A percentile compares a stretch with the other conserved stretches of the same genome.
Conservation (phyloP, 2,888 invertebrate genomes). For the Amaurobius ferox region DNA sequence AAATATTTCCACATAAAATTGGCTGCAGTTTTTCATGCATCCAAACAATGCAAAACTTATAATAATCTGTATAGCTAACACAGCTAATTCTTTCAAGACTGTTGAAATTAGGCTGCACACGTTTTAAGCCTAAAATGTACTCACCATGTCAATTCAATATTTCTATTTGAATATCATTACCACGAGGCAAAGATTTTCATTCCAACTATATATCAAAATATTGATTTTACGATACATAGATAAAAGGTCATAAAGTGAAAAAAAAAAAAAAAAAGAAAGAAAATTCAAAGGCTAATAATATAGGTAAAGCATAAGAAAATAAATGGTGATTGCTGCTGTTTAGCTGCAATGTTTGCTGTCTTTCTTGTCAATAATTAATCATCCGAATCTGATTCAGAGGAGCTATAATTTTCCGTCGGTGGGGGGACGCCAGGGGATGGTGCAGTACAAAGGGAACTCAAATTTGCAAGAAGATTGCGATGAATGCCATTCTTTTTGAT, state of each 20-base stretch:
- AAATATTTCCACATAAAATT: too few relatives aligned
- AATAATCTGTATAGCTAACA: too few relatives aligned
- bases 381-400: slow-evolving; percentile 70
- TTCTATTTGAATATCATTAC: too few relatives aligned
- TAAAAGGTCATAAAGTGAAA: not conserved
- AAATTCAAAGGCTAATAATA: slow-evolving; percentile 3
- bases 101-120: too few relatives aligned
- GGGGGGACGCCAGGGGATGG: slow-evolving; percentile 63
- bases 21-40: too few relatives aligned
- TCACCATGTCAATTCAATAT: too few relatives aligned
- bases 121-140: too few relatives aligned
- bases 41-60: too few relatives aligned
- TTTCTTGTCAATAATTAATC: slow-evolving; percentile 57
- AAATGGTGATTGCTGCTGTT: slow-evolving; percentile 40
- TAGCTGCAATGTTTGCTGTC: too few relatives aligned
- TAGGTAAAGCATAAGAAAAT: slow-evolving; percentile 8
- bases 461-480: slow-evolving; percentile 66
- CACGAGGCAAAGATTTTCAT: not conserved
- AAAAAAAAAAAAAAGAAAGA: slow-evolving; percentile 1
- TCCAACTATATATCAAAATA: not conserved
- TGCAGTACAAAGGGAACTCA: slow-evolving; percentile 67
- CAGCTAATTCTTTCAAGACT: too few relatives aligned
- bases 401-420: slow-evolving; percentile 60
- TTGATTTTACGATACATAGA: not conserved
- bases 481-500: slow-evolving; percentile 65